Evolutionary conservation across 2,888 invertebrate species (phyloP).

Genomic region (Drosophila dives): DNA sequence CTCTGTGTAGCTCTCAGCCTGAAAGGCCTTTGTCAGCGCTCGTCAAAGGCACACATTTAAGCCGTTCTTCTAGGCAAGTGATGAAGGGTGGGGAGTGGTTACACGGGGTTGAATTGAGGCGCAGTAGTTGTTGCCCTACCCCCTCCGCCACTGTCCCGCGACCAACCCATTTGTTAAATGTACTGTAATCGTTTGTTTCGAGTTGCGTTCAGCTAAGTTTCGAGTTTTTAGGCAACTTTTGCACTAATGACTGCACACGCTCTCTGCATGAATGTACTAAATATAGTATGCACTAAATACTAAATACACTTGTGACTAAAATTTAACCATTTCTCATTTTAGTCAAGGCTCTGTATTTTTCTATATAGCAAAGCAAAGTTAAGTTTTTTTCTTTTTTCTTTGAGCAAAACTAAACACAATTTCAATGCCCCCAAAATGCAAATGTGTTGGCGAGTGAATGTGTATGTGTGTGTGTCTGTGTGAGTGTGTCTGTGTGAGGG

Average conservation of each 20-base stretch:
- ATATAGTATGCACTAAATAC: constrained; percentile 16
- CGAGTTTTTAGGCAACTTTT: constrained; percentile 69
- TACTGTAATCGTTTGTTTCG: constrained; percentile 71
- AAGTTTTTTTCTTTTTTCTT: constrained; percentile 15
- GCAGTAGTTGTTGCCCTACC: neutral
- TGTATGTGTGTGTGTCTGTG: constrained; percentile 6
- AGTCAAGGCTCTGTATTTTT: neutral
- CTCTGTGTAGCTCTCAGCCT: constrained; percentile 28
- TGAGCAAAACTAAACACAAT: constrained; percentile 52
- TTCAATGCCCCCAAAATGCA: constrained; percentile 51
- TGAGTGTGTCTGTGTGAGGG: constrained; percentile 27
- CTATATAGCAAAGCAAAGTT: constrained; percentile 14
- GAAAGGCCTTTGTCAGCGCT: constrained; percentile 62
- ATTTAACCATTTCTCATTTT: constrained; percentile 40
- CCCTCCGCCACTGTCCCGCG: neutral
- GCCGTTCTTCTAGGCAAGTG: constrained; percentile 17
- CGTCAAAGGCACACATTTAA: constrained; percentile 55
- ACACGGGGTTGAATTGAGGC: neutral
- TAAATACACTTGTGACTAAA: constrained; percentile 27
- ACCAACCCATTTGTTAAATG: constrained; percentile 77
- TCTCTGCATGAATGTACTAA: constrained; percentile 15
- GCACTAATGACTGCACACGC: constrained; percentile 73
- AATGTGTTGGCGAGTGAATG: constrained; percentile 19
- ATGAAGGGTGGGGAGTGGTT: accelerated
- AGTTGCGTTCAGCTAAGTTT: constrained; percentile 57